These are phyloP conservation scores for Anomalospiza imberbis DNA, from an alignment of 2,797 vertebrate species.

Conservation along the genomic window DNA sequence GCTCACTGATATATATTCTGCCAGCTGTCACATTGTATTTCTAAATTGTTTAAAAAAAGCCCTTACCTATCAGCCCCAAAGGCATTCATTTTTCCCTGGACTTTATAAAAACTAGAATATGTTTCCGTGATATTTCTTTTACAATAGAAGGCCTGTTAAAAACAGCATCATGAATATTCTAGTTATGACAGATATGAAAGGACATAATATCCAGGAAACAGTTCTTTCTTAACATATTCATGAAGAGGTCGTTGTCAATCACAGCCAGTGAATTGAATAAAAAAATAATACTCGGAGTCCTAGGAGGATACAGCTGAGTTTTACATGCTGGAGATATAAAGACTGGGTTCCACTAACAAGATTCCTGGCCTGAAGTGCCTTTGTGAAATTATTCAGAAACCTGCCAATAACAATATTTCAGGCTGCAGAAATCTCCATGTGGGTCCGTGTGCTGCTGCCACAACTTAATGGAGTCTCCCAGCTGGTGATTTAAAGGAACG, in stretches of 20 bases:
- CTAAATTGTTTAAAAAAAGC: conserved; percentile 41
- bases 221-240: conserved; percentile 42
- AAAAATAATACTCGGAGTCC: conserved; percentile 45
- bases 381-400: conserved; percentile 61
- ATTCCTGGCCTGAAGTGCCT: conserved; percentile 49
- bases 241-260: conserved; percentile 67
- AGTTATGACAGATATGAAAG: conserved; percentile 67
- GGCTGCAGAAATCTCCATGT: conserved; percentile 38
- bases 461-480: conserved; percentile 58
- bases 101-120: conserved; percentile 53
- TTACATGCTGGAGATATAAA: conserved; percentile 54
- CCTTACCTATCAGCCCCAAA: conserved; percentile 26
- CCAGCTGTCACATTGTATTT: conserved; percentile 65
- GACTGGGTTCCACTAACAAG: conserved; percentile 34
- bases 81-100: conserved; percentile 57
- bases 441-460: conserved; percentile 44
- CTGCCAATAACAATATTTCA: conserved; percentile 52
- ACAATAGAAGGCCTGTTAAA: conserved; percentile 53
- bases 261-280: conserved; percentile 57
- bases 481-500: conserved; percentile 54
- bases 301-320: conserved; percentile 44
- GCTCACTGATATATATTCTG: conserved; percentile 50
- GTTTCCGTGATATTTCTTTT: conserved; percentile 39
- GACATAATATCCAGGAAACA: conserved; percentile 64
- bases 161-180: conserved; percentile 71